Conservation (phyloP, 2,113 vertebrate genomes). For the Pomatorhinus ruficollis region DNA sequence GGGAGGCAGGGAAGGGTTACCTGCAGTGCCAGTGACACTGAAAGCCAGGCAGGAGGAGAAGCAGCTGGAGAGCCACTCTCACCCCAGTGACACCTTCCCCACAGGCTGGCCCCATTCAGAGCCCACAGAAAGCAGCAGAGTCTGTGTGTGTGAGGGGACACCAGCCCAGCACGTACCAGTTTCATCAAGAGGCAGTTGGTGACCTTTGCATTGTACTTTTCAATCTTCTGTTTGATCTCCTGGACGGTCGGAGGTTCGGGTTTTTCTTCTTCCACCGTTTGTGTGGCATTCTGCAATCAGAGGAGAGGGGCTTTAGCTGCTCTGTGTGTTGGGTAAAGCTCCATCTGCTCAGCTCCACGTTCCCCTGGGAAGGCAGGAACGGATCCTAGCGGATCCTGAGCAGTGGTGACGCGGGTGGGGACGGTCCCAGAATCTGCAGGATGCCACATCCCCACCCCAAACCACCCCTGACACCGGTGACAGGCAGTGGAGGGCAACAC, state of each 20-base stretch:
- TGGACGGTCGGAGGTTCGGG: conserved; percentile 73
- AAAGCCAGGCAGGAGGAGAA: background rate
- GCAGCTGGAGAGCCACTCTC: background rate
- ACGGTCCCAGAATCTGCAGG: background rate
- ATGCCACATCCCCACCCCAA: background rate
- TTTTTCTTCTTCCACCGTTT: conserved; percentile 72
- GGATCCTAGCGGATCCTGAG: background rate
- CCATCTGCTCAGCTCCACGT: background rate
- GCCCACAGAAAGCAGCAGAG: background rate
- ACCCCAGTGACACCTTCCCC: background rate
- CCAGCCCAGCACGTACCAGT: conserved; percentile 74
- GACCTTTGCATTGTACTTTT: conserved; percentile 86
- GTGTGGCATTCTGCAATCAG: conserved; percentile 77
- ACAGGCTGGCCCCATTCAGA: accelerated
- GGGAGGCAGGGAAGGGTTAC: background rate
- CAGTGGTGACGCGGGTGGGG: accelerated
- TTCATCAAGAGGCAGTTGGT: conserved; percentile 91
- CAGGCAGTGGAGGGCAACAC: background rate
- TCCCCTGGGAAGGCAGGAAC: background rate
- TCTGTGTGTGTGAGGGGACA: accelerated
- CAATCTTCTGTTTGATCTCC: conserved; percentile 86
- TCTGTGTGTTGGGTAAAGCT: accelerated
- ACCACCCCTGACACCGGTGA: background rate
- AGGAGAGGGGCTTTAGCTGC: background rate
- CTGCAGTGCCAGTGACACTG: background rate